Evolutionary conservation across 2,113 vertebrate species (phyloP).

Genomic region (Melanostigma gelatinosum): DNA sequence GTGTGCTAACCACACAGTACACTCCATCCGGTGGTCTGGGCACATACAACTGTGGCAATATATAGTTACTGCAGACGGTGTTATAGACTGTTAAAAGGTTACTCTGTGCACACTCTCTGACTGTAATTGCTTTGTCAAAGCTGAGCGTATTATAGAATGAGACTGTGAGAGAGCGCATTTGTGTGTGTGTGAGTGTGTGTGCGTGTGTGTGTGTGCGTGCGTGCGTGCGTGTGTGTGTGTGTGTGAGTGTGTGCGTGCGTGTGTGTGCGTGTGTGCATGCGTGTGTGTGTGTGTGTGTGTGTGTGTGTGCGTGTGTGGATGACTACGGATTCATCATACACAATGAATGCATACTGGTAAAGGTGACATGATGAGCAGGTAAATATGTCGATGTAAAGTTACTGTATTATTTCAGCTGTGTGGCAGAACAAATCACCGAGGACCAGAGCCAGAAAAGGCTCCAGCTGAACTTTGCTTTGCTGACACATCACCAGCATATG

Average conservation of each 20-base stretch:
- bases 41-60: constrained; percentile 29
- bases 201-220: constrained; percentile 1
- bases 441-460: constrained; percentile 28
- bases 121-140: constrained; percentile 57
- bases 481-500: constrained; percentile 16
- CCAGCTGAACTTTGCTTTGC: constrained; percentile 27
- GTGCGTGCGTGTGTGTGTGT: constrained; percentile 9
- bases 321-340: neutral
- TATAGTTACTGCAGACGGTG: constrained; percentile 35
- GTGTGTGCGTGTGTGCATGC: constrained; percentile 15
- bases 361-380: neutral
- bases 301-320: constrained; percentile 16
- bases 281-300: neutral
- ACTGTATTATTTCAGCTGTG: constrained; percentile 24
- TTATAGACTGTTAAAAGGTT: constrained; percentile 51
- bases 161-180: neutral
- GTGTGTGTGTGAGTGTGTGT: constrained; percentile 8
- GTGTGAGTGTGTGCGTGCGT: neutral
- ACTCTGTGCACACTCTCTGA: constrained; percentile 42
- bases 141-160: constrained; percentile 52
- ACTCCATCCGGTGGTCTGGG: constrained; percentile 8
- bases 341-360: neutral
- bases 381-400: constrained; percentile 9
- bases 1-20: constrained; percentile 34
- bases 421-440: constrained; percentile 14